Conservation (phyloP, 2,113 vertebrate genomes). For the Odocoileus hemionus region DNA sequence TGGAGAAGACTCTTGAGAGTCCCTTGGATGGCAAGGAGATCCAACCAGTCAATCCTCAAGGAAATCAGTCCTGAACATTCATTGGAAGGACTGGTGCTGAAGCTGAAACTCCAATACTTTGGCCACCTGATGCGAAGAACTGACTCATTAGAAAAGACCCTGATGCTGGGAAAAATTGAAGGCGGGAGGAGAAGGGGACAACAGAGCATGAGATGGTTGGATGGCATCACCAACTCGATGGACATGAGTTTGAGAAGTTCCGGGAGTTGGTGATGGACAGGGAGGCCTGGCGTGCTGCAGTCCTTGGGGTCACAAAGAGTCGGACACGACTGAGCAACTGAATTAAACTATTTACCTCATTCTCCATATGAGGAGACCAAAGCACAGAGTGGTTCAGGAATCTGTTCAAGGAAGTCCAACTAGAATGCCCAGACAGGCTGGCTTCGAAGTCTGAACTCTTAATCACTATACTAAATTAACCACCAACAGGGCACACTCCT, state of each 20-base stretch:
- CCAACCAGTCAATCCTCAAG: background rate
- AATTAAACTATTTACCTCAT: background rate
- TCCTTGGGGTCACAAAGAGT: background rate
- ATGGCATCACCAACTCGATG: background rate
- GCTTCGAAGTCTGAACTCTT: background rate
- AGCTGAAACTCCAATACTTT: background rate
- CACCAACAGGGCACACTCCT: background rate
- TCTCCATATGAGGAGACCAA: background rate
- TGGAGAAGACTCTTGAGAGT: background rate
- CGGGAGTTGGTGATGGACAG: background rate
- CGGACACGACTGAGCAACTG: rapidly evolving
- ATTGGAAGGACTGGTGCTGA: background rate
- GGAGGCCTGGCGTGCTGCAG: background rate
- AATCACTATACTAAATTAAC: background rate
- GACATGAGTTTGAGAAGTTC: background rate
- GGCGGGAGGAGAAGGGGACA: background rate
- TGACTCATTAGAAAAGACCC: background rate
- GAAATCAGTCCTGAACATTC: background rate
- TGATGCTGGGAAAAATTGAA: background rate
- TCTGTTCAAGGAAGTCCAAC: background rate
- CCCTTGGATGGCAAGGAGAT: background rate
- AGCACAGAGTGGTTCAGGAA: background rate
- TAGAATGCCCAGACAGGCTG: background rate
- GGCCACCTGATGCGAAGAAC: background rate
- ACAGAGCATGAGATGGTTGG: background rate